These are phyloP conservation scores for Oncorhynchus kisutch DNA, from an alignment of 2,113 vertebrate genomes.

Conservation along the genomic window DNA sequence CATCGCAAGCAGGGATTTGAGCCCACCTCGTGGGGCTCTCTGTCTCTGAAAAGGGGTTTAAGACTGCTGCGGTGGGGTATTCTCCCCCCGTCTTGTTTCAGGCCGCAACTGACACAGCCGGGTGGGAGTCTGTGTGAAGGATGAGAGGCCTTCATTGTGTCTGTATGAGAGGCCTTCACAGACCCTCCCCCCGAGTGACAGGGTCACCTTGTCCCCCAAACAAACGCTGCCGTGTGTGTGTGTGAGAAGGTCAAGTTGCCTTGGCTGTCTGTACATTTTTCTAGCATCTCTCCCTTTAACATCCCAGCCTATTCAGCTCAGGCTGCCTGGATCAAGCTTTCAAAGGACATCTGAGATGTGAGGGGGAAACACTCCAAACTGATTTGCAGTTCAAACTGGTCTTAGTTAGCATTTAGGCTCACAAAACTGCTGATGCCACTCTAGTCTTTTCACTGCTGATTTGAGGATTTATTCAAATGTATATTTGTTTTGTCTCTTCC, in stretches of 20 bases:
- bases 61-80: slow-evolving; percentile 54
- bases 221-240: slow-evolving; percentile 70
- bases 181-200: slow-evolving; percentile 71
- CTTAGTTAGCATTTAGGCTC: slow-evolving; percentile 45
- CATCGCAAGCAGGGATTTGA: slow-evolving; percentile 62
- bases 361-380: slow-evolving; percentile 39
- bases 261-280: slow-evolving; percentile 59
- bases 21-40: slow-evolving; percentile 51
- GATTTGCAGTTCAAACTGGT: slow-evolving; percentile 58
- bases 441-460: background rate
- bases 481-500: background rate
- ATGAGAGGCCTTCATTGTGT: slow-evolving; percentile 76
- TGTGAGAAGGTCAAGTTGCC: no score
- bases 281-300: slow-evolving; percentile 73
- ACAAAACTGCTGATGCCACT: slow-evolving; percentile 36
- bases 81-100: slow-evolving; percentile 4
- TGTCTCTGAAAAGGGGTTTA: slow-evolving; percentile 67
- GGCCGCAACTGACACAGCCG: slow-evolving; percentile 46
- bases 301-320: slow-evolving; percentile 63
- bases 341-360: slow-evolving; percentile 16
- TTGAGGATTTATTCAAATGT: background rate
- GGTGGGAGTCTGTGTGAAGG: slow-evolving; percentile 45
- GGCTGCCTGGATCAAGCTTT: slow-evolving; percentile 44
- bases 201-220: slow-evolving; percentile 77
- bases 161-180: slow-evolving; percentile 60